These are phyloP conservation scores for Agriopis aurantiaria DNA, from an alignment of 2,888 invertebrate species.

Conservation along the genomic window DNA sequence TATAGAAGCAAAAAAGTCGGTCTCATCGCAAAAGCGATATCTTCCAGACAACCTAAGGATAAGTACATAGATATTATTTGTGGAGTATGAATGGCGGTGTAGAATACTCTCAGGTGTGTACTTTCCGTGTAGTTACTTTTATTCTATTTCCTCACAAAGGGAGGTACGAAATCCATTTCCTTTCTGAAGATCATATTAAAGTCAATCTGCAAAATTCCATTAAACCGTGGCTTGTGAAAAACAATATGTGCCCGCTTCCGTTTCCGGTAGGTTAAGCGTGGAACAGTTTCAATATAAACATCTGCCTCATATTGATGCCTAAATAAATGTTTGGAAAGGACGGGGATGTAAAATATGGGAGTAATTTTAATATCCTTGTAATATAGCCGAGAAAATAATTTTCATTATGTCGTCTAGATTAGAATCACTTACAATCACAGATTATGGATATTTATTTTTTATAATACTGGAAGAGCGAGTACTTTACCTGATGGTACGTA, in stretches of 20 bases:
- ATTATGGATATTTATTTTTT: too few relatives aligned
- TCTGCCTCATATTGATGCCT: constrained; percentile 43
- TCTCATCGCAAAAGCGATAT: too few relatives aligned
- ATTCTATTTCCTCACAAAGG: neutral
- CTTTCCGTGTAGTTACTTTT: too few relatives aligned
- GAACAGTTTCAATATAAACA: constrained; percentile 36
- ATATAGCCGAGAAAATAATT: constrained; percentile 5
- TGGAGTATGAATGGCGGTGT: too few relatives aligned
- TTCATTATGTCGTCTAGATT: constrained; percentile 3
- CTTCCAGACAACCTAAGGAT: too few relatives aligned
- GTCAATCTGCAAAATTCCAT: constrained; percentile 15
- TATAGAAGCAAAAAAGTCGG: too few relatives aligned
- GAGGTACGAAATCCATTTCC: constrained; percentile 2
- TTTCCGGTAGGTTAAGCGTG: constrained; percentile 3
- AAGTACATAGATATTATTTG: too few relatives aligned
- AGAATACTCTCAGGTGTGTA: neutral
- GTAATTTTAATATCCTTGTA: constrained; percentile 38
- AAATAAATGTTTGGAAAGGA: constrained; percentile 47
- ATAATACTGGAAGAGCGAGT: too few relatives aligned
- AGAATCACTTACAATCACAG: too few relatives aligned
- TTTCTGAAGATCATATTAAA: constrained; percentile 9
- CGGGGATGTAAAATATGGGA: constrained; percentile 36
- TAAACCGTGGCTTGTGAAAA: constrained; percentile 14
- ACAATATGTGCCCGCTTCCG: constrained; percentile 8
- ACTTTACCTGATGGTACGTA: too few relatives aligned